Base-by-base conservation (phyloP, 2,888 invertebrate species). In the Hydraecia micacea region DNA sequence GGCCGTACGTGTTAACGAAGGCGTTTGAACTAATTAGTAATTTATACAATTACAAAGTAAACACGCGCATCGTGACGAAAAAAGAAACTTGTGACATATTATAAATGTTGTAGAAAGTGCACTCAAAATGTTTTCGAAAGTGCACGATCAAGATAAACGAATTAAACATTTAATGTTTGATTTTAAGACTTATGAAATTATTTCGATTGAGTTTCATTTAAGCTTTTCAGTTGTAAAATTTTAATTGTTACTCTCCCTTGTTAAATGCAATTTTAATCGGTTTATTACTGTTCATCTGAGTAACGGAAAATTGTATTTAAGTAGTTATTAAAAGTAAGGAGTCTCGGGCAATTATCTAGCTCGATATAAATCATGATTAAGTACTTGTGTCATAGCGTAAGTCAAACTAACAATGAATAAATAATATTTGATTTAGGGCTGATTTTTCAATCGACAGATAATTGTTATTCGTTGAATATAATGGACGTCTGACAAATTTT, bases 71-170 rank as follows among this genome's bases (percentile, higher is more conserved):
- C 83, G 86, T 87, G 86, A 84, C 52, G 71, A 78, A 81, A 80
- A 74, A 77, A 82, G 82, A 89, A 85, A 78, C 77, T 76, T 83
- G 79, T 85, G 81, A 88, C 86, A 86, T 81, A 81, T 79, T 73
- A 75, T 84, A 83, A 76, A 83, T 81, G 76, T 36, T 80, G 80
- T 88, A 90, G 91, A 92, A 91, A 92, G 91, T 91, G 82, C 84
- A 88, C 84, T 89, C 87, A 88, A 86, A 90, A 84, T 80, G 79
- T 80, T 91, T 92, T 91, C 88, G 90, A 92, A 92, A 91, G 92
- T 87, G 80, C 87, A 87, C 80, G 89, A 88, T 86, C 81, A 85
- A 88, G 75, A 87, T 87, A 70, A 75, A 76, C 36, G 74, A 77
- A 80, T 85, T 80, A 85, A 82, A 88, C 32, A 72, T 73, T 88